Evolutionary conservation across 2,888 invertebrate species (phyloP).

Genomic region (Epistrophe grossulariae): DNA sequence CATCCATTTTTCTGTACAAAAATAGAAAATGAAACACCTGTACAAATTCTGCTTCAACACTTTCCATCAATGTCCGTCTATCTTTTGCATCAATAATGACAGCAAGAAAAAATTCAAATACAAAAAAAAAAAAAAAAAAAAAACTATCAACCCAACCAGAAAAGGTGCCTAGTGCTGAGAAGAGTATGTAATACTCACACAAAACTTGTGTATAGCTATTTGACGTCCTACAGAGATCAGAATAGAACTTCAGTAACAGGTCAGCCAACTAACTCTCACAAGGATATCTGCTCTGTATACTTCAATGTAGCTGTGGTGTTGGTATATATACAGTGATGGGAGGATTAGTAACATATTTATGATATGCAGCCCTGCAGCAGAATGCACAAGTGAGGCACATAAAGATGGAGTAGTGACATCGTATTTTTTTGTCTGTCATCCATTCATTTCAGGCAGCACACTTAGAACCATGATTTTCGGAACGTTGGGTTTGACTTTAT

Average conservation of each 20-base stretch:
- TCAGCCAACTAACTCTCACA: slow-evolving; percentile 40
- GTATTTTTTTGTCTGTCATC: slow-evolving; percentile 17
- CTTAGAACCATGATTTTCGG: slow-evolving; percentile 37
- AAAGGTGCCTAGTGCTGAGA: slow-evolving; percentile 7
- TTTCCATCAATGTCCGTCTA: slow-evolving; percentile 63
- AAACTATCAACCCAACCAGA: not conserved
- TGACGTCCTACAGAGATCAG: slow-evolving; percentile 56
- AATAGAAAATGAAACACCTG: slow-evolving; percentile 44
- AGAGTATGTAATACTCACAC: slow-evolving; percentile 6
- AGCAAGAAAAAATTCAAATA: slow-evolving; percentile 43
- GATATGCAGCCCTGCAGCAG: slow-evolving; percentile 57
- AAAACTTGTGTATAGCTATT: slow-evolving; percentile 9
- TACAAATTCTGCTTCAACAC: slow-evolving; percentile 56
- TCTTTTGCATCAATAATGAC: slow-evolving; percentile 65
- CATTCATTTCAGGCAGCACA: slow-evolving; percentile 22
- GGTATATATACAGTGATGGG: slow-evolving; percentile 17
- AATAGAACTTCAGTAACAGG: slow-evolving; percentile 51
- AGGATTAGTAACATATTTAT: slow-evolving; percentile 69
- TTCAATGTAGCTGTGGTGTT: not conserved
- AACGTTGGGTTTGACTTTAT: slow-evolving; percentile 49
- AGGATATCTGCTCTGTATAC: not conserved
- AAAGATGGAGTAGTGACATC: slow-evolving; percentile 30
- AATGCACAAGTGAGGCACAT: slow-evolving; percentile 47
- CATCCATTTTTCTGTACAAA: slow-evolving; percentile 26
- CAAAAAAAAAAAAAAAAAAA: slow-evolving; percentile 32